Evolutionary conservation across 2,888 invertebrate species (phyloP), one percentile per base, ranked within the genome.

Genomic region (Auanema sp.): DNA sequence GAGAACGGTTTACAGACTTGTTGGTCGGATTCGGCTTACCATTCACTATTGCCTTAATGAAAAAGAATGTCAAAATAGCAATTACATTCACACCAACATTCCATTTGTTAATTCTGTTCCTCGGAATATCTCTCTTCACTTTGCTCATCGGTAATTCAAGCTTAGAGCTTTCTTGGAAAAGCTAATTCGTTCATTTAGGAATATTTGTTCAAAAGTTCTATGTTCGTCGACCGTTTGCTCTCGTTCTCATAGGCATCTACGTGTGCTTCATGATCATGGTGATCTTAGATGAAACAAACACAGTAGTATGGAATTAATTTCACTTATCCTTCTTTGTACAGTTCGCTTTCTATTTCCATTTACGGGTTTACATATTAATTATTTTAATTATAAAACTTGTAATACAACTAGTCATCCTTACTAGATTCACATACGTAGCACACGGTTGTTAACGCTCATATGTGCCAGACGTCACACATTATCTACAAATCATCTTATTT

Each of bases 1-100:
- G 53, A 3, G 8, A 47, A 47, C 8, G 47, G 23, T 43, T 69
- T 78, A 42, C 65, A 79, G 79, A 79, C 60, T 64, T 79, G 18
- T 69, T 79, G 16, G 71, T 80, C 49, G 80, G 80, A 33, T 80
- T 80, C 59, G 80, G 80, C 0, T 64, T 79, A 2, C 70, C 80
- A 8, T 80, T 80, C 63, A 64, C 75, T 11, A 77, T 80, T 23
- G 80, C 80, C 5, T 65, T 64, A 5, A 59, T 71, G 12, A 72
- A 78, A 63, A 78, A 77, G 21, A 78, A 77, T 61, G 47, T 64
- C 5, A 70, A 79, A 47, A 66, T 58, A 18, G 72, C 76, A 23
- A 42, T 60, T 23, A 21, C 24, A 16, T 56, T 72, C 58, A 70
- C 67, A 51, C 66, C 72, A n/a, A 64, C 66, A 12, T 68, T 68